Base-by-base conservation (phyloP, 2,797 vertebrate genomes). In the Astyanax mexicanus region DNA sequence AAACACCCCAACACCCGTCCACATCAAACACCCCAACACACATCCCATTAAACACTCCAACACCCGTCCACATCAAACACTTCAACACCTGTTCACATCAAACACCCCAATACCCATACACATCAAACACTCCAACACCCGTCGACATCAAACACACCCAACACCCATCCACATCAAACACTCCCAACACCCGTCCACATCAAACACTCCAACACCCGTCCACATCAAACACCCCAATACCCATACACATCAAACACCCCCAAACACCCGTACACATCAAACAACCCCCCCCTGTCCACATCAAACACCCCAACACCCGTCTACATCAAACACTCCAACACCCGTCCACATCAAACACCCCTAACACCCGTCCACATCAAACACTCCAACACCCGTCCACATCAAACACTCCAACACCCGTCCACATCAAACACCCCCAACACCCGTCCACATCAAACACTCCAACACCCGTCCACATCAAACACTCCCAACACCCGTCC, bases 241-340 rank as follows among this genome's bases (percentile, higher is more conserved):
- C 89, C 89, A 82, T 86, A 86, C 89, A 92, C n/a, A 93, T 92
- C 90, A 91, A 91, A n/a, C n/a, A n/a, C n/a, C n/a, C n/a, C n/a
- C n/a, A n/a, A n/a, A 23, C 55, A 85, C 54, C 0, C 27, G 23
- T 27, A n/a, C n/a, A n/a, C n/a, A 93, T 92, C 90, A 91, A 91
- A n/a, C n/a, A n/a, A n/a, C n/a, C n/a, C n/a, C n/a, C 32, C 55
- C 54, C 2, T 25, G 35, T 25, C 32, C 86, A 91, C 89, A 92
- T 93, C 90, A 93, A 93, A 93, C 52, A 73, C 32, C 21, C 8
- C n/a, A n/a, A n/a, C n/a, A n/a, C 84, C 89, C 89, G 82, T 86
- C 86, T 89, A 92, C n/a, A 93, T 92, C 90, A 91, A 91, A n/a
- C n/a, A n/a, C n/a, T n/a, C n/a, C n/a, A n/a, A 23, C 55, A 85